A percentile compares a stretch with the other conserved stretches of the same genome.
Conservation (phyloP, 2,797 vertebrate species). For the Phoebastria nigripes region DNA sequence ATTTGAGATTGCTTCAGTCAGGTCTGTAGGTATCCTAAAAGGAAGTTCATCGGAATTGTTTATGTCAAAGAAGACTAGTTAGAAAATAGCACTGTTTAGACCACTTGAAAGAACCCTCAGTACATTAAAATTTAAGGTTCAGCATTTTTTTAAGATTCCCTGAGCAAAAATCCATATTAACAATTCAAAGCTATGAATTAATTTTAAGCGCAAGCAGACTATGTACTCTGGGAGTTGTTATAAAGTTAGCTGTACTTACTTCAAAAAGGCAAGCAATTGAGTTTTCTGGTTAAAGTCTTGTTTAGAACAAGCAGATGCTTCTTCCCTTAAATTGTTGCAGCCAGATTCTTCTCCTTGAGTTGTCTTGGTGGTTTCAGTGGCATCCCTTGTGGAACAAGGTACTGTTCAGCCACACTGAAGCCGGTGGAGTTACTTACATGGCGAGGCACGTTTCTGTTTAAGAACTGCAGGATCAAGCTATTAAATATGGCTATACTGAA, state of each 20-base stretch:
- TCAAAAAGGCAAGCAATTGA: neutral
- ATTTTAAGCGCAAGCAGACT: neutral
- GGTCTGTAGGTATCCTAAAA: neutral
- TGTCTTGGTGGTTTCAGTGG: neutral
- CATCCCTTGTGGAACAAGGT: neutral
- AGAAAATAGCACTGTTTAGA: neutral
- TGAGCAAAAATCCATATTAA: neutral
- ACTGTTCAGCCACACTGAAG: neutral
- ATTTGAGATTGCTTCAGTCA: neutral
- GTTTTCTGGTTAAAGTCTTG: neutral
- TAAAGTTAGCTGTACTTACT: neutral
- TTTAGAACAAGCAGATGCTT: neutral
- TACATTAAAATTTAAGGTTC: neutral
- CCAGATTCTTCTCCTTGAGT: neutral
- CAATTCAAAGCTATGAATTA: neutral
- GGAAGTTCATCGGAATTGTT: neutral
- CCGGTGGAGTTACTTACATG: neutral
- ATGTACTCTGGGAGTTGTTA: neutral
- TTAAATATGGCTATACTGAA: neutral
- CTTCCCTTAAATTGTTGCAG: neutral
- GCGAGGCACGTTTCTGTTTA: neutral
- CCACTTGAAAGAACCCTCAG: neutral
- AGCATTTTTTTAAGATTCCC: neutral
- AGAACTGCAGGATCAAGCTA: neutral
- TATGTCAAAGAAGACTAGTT: neutral